Evolutionary conservation across 2,888 invertebrate genomes (phyloP).

Genomic region (Phrixothrix hirtus): DNA sequence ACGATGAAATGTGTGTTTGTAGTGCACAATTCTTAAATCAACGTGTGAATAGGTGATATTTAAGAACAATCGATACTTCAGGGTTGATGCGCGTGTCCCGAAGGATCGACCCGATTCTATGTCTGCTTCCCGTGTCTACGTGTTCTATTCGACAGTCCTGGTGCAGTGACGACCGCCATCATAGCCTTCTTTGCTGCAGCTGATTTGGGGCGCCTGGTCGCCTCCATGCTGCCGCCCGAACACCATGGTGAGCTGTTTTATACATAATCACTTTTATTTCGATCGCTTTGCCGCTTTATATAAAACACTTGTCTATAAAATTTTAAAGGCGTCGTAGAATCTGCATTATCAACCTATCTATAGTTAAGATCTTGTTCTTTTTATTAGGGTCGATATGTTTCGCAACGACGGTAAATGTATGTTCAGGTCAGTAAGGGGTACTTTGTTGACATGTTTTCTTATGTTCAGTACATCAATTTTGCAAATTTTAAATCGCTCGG

Average conservation of each 20-base stretch:
- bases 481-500: background rate
- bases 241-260: conserved; percentile 44
- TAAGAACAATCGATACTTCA: conserved; percentile 19
- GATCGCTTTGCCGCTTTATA: no score
- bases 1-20: conserved; percentile 20
- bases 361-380: no score
- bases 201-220: conserved; percentile 47
- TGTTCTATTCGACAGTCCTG: conserved; percentile 31
- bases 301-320: no score
- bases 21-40: conserved; percentile 14
- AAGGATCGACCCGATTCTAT: conserved; percentile 24
- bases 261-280: background rate
- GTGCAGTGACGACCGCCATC: conserved; percentile 33
- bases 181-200: conserved; percentile 34
- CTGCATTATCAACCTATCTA: no score
- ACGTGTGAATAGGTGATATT: conserved; percentile 23
- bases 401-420: no score
- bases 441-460: no score
- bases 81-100: conserved; percentile 28
- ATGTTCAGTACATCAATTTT: no score
- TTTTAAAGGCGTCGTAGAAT: no score
- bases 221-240: conserved; percentile 51
- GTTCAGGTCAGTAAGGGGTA: no score
- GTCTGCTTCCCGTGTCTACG: conserved; percentile 26
- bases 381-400: background rate